These are phyloP conservation scores for Pithys albifrons DNA, from an alignment of 2,113 vertebrate genomes.

Conservation along the genomic window DNA sequence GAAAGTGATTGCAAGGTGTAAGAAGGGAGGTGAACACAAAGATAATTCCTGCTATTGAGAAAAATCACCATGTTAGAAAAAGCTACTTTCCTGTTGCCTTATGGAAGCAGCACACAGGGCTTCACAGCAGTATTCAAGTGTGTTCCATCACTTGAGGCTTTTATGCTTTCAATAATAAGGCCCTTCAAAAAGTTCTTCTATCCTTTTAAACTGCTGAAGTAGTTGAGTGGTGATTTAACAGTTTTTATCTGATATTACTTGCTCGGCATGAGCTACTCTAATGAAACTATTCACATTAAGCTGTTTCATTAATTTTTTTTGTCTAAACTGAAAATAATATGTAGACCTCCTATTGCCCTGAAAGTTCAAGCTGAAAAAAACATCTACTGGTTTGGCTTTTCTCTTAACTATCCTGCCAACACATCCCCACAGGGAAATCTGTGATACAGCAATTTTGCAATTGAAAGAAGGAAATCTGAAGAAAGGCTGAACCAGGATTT, in stretches of 20 bases:
- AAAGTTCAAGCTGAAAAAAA: neutral
- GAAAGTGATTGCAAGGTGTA: neutral
- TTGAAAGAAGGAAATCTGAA: neutral
- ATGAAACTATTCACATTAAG: neutral
- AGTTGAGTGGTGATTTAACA: neutral
- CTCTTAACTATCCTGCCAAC: neutral
- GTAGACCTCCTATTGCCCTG: neutral
- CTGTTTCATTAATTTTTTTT: neutral
- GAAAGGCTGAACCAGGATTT: neutral
- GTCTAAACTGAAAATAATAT: neutral
- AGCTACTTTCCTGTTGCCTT: neutral
- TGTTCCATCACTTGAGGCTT: neutral
- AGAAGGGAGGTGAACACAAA: neutral
- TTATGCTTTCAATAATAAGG: neutral
- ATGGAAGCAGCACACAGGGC: neutral
- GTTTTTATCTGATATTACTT: neutral
- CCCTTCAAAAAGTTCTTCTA: neutral
- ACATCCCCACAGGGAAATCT: fast-evolving
- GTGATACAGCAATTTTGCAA: neutral
- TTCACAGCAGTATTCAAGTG: neutral
- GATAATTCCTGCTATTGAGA: neutral
- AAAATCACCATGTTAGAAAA: neutral
- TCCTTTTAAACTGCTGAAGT: neutral
- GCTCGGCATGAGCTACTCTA: neutral
- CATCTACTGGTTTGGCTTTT: neutral